A percentile compares a stretch with the other conserved stretches of the same genome.
Evolutionary conservation across 2,797 vertebrate species (phyloP).

Genomic region (Myiotriccus ornatus): DNA sequence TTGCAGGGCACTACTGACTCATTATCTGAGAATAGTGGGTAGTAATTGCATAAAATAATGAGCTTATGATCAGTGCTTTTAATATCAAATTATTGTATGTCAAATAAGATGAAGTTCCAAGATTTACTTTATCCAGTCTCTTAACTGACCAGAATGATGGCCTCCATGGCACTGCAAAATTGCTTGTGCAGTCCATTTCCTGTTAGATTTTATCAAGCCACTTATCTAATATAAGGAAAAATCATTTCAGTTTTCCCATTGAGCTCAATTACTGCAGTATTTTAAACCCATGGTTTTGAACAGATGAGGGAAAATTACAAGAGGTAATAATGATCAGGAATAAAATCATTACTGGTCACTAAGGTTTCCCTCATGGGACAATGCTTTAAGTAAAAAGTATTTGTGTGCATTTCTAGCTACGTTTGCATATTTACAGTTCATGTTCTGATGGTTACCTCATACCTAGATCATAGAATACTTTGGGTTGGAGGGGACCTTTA

Average conservation of each 20-base stretch:
- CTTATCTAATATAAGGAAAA: not conserved
- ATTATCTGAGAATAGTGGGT: not conserved
- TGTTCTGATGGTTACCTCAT: not conserved
- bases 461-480: not conserved
- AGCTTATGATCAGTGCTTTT: not conserved
- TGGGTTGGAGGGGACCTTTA: not conserved
- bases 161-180: not conserved
- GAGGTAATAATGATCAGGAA: not conserved
- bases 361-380: not conserved
- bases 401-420: not conserved
- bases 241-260: not conserved
- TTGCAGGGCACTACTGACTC: not conserved
- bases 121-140: not conserved
- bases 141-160: not conserved
- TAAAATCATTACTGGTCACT: not conserved
- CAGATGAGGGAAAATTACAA: not conserved
- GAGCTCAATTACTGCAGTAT: not conserved
- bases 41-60: not conserved
- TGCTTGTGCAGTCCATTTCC: not conserved
- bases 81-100: not conserved
- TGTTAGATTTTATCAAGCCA: not conserved
- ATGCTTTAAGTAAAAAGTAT: not conserved
- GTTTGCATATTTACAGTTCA: not conserved
- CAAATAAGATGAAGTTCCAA: not conserved
- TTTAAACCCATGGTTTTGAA: not conserved